Evolutionary conservation across 2,113 vertebrate genomes (phyloP).

Genomic region (Saccopteryx leptura): DNA sequence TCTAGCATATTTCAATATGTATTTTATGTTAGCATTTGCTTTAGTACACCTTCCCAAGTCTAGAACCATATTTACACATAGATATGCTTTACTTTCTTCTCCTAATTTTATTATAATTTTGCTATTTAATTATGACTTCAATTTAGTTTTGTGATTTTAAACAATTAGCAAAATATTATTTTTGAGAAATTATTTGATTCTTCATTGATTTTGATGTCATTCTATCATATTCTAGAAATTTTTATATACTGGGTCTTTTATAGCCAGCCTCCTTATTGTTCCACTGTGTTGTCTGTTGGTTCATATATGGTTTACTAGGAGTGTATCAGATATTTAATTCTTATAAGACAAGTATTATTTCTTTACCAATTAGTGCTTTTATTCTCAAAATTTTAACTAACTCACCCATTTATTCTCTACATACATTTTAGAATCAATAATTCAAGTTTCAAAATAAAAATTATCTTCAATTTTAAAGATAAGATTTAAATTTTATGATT

Average conservation of each 20-base stretch:
- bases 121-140: slow-evolving; percentile 12
- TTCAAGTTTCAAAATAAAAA: slow-evolving; percentile 10
- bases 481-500: not conserved
- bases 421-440: not conserved
- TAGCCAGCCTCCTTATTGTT: not conserved
- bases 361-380: not conserved
- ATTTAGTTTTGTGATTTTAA: slow-evolving; percentile 6
- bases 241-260: not conserved
- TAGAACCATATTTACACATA: not conserved
- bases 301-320: not conserved
- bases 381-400: slow-evolving; percentile 39
- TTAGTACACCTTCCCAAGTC: not conserved
- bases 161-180: not conserved
- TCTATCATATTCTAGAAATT: not conserved
- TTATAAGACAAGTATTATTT: not conserved
- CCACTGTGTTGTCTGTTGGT: not conserved
- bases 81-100: not conserved
- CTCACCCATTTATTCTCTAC: not conserved
- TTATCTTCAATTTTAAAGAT: not conserved
- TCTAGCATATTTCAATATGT: not conserved
- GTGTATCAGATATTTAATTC: not conserved
- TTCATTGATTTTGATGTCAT: not conserved
- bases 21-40: slow-evolving; percentile 1
- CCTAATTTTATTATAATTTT: slow-evolving; percentile 3
- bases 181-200: slow-evolving; percentile 1